phyloP scores from a whole-genome alignment of 1,140 invertebrate species.

The Batillaria attramentaria region DNA sequence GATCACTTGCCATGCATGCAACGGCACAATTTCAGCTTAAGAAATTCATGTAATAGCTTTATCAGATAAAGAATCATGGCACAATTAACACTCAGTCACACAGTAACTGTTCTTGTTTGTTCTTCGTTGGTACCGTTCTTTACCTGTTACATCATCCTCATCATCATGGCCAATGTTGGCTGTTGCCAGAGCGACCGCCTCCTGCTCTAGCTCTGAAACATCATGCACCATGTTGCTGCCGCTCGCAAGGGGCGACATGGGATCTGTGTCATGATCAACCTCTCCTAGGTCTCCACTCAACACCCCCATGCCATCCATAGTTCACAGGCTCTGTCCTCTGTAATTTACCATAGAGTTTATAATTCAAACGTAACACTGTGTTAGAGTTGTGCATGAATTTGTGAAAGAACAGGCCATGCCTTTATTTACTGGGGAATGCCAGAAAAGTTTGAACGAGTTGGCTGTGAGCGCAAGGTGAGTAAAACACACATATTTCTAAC shows the following conservation, averaged over 20 bases:
- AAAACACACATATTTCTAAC: too few relatives aligned
- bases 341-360: too few relatives aligned
- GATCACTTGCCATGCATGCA: background rate
- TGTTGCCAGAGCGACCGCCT: slow-evolving; percentile 1
- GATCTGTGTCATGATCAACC: background rate
- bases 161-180: slow-evolving; percentile 20
- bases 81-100: too few relatives aligned
- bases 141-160: slow-evolving; percentile 13
- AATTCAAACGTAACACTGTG: too few relatives aligned
- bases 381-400: too few relatives aligned
- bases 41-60: background rate
- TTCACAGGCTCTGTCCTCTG: too few relatives aligned
- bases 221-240: background rate
- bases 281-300: slow-evolving; percentile 6
- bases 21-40: background rate
- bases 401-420: too few relatives aligned
- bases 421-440: too few relatives aligned
- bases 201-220: slow-evolving; percentile 16
- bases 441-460: too few relatives aligned
- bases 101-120: too few relatives aligned
- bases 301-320: slow-evolving; percentile 19
- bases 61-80: background rate
- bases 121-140: background rate
- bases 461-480: too few relatives aligned
- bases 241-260: background rate